Base-by-base conservation (phyloP, 2,888 invertebrate species). In the Pristionchus exspectatus region DNA sequence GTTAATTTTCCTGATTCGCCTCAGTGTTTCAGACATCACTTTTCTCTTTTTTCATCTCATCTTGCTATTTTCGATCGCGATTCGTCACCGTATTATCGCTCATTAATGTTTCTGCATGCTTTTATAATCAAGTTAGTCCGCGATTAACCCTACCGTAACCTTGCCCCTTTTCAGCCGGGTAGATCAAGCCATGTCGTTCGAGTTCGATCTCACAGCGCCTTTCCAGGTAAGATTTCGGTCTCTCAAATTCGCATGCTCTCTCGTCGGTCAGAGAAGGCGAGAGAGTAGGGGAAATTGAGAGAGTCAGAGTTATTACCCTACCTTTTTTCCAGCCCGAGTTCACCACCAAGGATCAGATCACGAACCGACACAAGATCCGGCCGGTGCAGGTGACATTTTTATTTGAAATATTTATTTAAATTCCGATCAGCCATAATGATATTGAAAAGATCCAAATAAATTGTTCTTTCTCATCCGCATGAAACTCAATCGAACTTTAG, bases 311-410 rank as follows among this genome's bases (percentile, higher is more conserved):
- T 3, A 72, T 72, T 72, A 24, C 72, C 33, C 21, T 27, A 24
- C n/a, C 69, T 27, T 69, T 27, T 69, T 74, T 74, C 21, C 87
- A 92, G 74, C 92, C 93, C 85, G 93, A 94, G 81, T 93, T 94
- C 91, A 91, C 91, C 38, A 92, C 92, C 38, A 90, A 91, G 89
- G 93, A 93, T 77, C 94, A 94, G 88, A 92, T 92, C 87, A 94
- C 94, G 90, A 94, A 94, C 89, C 91, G 94, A 74, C 94, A 94
- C 89, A 94, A 94, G 91, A 91, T 94, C 83, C 91, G 93, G 88
- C 94, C 94, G 27, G 93, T 94, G 81, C 94, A 94, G 92, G 92
- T 95, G 69, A 89, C 91, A 83, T 16, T 12, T 21, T 9, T 77
- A 1, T 66, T 56, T 27, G 27, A 50, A 21, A 21, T 1, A 7